phyloP scores from a whole-genome alignment of 1,140 invertebrate species.

The Triops longicaudatus region DNA sequence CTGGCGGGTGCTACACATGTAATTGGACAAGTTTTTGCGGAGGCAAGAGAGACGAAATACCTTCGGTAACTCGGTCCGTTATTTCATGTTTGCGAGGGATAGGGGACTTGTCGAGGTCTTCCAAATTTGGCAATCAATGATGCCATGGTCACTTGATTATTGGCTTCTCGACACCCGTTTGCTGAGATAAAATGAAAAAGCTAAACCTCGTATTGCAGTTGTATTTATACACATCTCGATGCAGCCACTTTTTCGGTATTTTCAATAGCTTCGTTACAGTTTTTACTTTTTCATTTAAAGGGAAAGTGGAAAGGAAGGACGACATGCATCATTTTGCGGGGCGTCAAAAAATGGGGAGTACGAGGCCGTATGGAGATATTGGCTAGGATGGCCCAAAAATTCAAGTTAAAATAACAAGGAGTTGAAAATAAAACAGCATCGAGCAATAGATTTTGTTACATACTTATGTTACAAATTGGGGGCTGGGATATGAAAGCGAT shows the following conservation, averaged over 20 bases:
- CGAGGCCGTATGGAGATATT: background rate
- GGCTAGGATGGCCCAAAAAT: background rate
- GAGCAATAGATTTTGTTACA: constrained; percentile 1
- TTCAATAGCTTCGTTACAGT: no score
- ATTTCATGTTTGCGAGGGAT: background rate
- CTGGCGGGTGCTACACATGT: no score
- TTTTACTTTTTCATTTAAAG: background rate
- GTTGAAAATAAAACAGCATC: background rate
- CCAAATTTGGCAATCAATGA: constrained; percentile 7
- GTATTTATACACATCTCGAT: constrained; percentile 13
- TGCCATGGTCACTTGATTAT: background rate
- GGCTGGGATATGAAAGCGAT: background rate
- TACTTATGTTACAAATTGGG: background rate
- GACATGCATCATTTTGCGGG: background rate
- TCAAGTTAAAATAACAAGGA: no score
- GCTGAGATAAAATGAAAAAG: background rate
- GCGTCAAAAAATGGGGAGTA: background rate
- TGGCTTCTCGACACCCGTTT: background rate
- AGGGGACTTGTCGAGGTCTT: background rate
- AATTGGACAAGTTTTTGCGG: no score
- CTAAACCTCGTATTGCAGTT: constrained; percentile 7
- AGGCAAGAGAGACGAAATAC: no score
- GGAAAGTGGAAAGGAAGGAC: background rate
- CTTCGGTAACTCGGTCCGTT: background rate
- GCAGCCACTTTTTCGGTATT: background rate